Evolutionary conservation across 2,888 invertebrate genomes (phyloP).

Genomic region (Dorcus hopei): DNA sequence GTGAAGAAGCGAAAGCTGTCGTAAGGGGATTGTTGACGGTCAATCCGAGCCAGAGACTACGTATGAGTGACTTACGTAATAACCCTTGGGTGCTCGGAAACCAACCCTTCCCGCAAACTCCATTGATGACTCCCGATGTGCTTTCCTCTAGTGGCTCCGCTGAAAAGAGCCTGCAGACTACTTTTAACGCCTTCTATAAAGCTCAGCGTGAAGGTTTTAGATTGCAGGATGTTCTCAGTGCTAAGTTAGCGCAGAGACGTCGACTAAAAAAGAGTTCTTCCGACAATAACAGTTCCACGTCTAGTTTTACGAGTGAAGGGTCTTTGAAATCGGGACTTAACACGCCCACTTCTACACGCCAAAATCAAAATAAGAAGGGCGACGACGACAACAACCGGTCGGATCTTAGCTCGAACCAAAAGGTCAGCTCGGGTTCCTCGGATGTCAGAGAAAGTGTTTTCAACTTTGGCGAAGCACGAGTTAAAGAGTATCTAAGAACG

Average conservation of each 20-base stretch:
- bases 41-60: constrained; percentile 69
- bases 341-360: constrained; percentile 26
- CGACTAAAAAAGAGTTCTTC: constrained; percentile 58
- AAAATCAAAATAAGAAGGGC: constrained; percentile 31
- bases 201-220: constrained; percentile 71
- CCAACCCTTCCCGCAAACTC: constrained; percentile 51
- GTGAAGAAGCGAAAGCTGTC: constrained; percentile 70
- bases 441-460: constrained; percentile 44
- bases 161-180: constrained; percentile 58
- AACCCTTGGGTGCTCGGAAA: constrained; percentile 64
- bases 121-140: constrained; percentile 62
- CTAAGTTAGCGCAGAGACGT: constrained; percentile 67
- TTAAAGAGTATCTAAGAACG: constrained; percentile 52
- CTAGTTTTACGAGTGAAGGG: constrained; percentile 46
- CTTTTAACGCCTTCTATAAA: constrained; percentile 66
- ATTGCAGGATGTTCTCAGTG: constrained; percentile 67
- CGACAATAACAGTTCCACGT: constrained; percentile 45
- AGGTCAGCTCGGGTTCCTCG: constrained; percentile 22
- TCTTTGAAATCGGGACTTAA: constrained; percentile 40
- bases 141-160: constrained; percentile 51
- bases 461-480: constrained; percentile 51
- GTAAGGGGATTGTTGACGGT: constrained; percentile 74
- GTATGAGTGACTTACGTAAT: constrained; percentile 63
- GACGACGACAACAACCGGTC: constrained; percentile 36
- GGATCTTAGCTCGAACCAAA: constrained; percentile 20